Evolutionary conservation across 2,888 invertebrate species (phyloP).

Genomic region (Bruchidius siliquastri): DNA sequence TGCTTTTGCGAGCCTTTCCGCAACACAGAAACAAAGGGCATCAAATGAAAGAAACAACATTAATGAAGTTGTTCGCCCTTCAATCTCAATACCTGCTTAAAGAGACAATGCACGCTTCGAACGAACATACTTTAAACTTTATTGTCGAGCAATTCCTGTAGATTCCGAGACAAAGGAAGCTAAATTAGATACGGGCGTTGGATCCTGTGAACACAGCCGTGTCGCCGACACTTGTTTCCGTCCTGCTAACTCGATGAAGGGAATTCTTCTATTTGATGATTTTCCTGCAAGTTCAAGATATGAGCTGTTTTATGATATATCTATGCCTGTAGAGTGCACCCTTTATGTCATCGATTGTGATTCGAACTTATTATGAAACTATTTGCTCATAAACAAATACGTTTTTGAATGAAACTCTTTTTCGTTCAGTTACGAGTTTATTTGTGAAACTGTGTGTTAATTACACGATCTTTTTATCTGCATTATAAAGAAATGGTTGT

Average conservation of each 20-base stretch:
- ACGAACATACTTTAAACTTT: background rate
- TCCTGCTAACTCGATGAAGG: background rate
- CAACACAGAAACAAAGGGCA: too few species aligned
- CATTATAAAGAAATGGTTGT: too few species aligned
- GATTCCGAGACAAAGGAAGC: background rate
- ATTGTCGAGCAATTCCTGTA: background rate
- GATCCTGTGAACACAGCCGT: background rate
- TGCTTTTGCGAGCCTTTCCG: too few species aligned
- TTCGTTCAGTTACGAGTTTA: too few species aligned
- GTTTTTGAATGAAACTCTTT: too few species aligned
- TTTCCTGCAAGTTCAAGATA: background rate
- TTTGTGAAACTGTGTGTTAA: too few species aligned
- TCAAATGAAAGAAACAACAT: too few species aligned
- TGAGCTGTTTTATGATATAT: background rate
- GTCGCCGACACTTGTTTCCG: background rate
- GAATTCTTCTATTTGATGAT: background rate
- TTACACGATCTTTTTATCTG: too few species aligned
- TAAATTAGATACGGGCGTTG: background rate
- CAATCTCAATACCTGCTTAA: background rate
- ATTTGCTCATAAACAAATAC: too few species aligned
- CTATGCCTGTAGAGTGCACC: background rate
- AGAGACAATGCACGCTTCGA: background rate
- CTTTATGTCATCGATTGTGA: too few species aligned
- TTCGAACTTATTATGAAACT: too few species aligned
- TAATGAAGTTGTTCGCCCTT: background rate